Evolutionary conservation across 2,888 invertebrate species (phyloP).

Genomic region (Pseudanteris insignis): DNA sequence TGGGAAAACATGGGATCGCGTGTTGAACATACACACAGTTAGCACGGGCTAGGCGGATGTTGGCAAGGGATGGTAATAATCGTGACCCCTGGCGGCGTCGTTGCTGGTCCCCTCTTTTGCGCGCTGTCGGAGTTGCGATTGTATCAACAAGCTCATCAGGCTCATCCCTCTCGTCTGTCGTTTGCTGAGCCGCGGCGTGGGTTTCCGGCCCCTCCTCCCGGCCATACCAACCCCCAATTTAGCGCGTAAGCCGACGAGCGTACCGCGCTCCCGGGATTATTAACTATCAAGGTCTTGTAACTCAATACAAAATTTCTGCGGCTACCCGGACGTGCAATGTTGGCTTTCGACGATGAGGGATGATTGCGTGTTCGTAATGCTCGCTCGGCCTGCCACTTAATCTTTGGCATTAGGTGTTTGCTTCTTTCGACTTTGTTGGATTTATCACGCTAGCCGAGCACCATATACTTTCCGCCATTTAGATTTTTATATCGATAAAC

Average conservation of each 20-base stretch:
- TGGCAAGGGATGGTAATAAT: conserved; percentile 55
- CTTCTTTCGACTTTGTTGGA: neutral
- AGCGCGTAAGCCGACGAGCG: conserved; percentile 21
- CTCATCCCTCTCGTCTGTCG: conserved; percentile 51
- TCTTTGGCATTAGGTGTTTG: conserved; percentile 1
- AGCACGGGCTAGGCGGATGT: conserved; percentile 52
- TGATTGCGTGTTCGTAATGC: conserved; percentile 2
- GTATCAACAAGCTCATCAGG: conserved; percentile 64
- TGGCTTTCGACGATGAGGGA: neutral
- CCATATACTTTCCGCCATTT: too few relatives aligned
- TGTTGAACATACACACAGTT: conserved; percentile 63
- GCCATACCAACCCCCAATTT: conserved; percentile 15
- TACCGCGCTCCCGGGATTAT: conserved; percentile 34
- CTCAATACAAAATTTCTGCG: conserved; percentile 28
- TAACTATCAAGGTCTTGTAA: conserved; percentile 32
- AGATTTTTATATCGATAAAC: neutral
- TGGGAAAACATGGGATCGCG: conserved; percentile 62
- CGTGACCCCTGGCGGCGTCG: conserved; percentile 23
- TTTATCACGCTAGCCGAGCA: neutral
- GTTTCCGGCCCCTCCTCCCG: neutral
- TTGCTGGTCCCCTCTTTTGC: conserved; percentile 47
- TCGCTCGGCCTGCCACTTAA: conserved; percentile 3
- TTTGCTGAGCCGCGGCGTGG: too few relatives aligned
- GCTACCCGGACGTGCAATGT: conserved; percentile 7
- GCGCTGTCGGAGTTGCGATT: conserved; percentile 53